phyloP scores from a whole-genome alignment of 2,888 invertebrate species.

The Cantharis flavilabris region DNA sequence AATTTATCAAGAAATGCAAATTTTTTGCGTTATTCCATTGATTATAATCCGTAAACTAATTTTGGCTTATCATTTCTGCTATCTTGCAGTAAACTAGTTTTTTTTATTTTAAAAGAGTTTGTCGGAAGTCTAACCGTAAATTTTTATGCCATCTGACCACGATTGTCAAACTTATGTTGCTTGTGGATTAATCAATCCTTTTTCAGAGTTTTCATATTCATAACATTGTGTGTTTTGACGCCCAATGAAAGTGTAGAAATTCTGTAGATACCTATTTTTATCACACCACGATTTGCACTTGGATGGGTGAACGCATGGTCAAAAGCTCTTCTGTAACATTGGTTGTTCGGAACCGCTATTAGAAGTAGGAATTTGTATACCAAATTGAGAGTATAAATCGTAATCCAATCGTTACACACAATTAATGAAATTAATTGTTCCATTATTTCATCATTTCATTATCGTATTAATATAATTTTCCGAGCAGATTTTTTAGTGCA shows the following conservation, averaged over 20 bases:
- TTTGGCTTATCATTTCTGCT: not conserved
- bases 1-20: not conserved
- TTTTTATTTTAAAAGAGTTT: not conserved
- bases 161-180: not conserved
- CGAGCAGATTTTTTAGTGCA: not conserved
- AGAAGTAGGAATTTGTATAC: no score
- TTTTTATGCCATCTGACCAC: not conserved
- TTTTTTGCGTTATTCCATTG: not conserved
- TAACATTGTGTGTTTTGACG: not conserved
- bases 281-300: no score
- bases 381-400: no score
- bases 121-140: not conserved
- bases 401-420: not conserved
- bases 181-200: not conserved
- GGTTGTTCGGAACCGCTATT: no score
- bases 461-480: not conserved
- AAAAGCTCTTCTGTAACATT: no score
- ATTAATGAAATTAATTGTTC: not conserved
- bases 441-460: not conserved
- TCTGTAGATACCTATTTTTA: not conserved
- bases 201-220: not conserved
- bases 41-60: not conserved
- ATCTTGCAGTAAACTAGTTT: not conserved
- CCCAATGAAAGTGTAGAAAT: not conserved
- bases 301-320: no score